These are phyloP conservation scores for Micrasema longulum DNA, from an alignment of 1,140 invertebrate species.

Conservation along the genomic window DNA sequence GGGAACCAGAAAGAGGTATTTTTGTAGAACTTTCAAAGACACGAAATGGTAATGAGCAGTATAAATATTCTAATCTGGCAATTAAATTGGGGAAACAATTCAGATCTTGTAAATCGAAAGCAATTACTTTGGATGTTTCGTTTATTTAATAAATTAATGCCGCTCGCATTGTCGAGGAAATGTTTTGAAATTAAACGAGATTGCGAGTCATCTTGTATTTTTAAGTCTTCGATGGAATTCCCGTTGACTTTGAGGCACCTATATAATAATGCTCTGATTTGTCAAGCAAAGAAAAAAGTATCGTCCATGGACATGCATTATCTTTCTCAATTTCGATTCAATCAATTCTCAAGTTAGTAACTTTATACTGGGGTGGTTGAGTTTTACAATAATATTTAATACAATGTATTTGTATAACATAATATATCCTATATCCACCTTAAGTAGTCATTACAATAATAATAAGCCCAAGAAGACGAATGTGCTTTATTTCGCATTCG, in stretches of 20 bases:
- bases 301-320: too few species aligned
- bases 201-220: slow-evolving; percentile 27
- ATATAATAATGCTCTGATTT: too few species aligned
- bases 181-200: slow-evolving; percentile 30
- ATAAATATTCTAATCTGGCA: slow-evolving; percentile 41
- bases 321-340: too few species aligned
- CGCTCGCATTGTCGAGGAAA: slow-evolving; percentile 23
- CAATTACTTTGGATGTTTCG: slow-evolving; percentile 37
- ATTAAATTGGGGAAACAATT: slow-evolving; percentile 43
- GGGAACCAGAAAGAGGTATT: slow-evolving; percentile 35
- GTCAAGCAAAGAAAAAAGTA: too few species aligned
- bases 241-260: not conserved
- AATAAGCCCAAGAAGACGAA: too few species aligned
- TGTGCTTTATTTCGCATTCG: not conserved
- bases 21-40: slow-evolving; percentile 40
- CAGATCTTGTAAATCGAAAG: slow-evolving; percentile 41
- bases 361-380: too few species aligned
- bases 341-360: too few species aligned
- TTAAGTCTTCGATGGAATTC: slow-evolving; percentile 12
- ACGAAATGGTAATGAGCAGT: slow-evolving; percentile 41
- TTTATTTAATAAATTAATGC: slow-evolving; percentile 38
- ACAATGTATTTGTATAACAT: too few species aligned
- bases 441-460: too few species aligned
- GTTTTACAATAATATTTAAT: too few species aligned
- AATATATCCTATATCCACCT: too few species aligned